Conservation (phyloP, 2,888 invertebrate species). For the Conomelus anceps region DNA sequence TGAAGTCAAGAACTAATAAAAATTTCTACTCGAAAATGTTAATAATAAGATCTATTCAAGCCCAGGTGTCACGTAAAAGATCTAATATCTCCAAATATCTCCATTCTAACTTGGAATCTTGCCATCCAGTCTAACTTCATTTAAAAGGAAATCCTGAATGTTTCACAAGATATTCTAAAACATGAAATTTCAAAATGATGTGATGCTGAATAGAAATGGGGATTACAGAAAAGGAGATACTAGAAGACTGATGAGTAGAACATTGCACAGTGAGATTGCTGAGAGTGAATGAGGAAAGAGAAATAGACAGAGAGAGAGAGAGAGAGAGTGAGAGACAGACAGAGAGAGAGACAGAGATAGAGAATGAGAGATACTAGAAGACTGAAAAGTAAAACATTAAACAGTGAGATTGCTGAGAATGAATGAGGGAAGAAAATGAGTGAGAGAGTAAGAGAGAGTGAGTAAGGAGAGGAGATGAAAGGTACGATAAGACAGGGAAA, state of each 20-base stretch:
- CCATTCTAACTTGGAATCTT: too few species aligned
- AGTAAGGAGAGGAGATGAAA: too few species aligned
- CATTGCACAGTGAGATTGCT: background rate
- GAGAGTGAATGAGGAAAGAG: background rate
- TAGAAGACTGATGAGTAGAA: background rate
- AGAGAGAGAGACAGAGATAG: background rate
- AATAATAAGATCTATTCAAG: too few species aligned
- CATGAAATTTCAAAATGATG: background rate
- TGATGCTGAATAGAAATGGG: background rate
- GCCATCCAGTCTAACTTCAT: background rate
- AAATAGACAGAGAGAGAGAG: background rate
- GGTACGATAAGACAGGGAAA: background rate
- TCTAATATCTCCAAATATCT: background rate
- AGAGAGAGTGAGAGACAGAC: background rate
- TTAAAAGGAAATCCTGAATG: background rate
- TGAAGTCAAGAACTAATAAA: too few species aligned
- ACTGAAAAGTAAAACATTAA: background rate
- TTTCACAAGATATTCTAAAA: background rate
- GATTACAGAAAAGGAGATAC: background rate
- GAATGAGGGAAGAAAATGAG: background rate
- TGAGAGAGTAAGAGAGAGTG: background rate
- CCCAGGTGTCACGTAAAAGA: too few species aligned
- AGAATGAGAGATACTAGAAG: background rate
- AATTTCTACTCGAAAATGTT: too few species aligned
- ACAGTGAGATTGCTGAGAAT: background rate